Conservation (phyloP, 2,888 invertebrate genomes). For the Geophilus truncorum region DNA sequence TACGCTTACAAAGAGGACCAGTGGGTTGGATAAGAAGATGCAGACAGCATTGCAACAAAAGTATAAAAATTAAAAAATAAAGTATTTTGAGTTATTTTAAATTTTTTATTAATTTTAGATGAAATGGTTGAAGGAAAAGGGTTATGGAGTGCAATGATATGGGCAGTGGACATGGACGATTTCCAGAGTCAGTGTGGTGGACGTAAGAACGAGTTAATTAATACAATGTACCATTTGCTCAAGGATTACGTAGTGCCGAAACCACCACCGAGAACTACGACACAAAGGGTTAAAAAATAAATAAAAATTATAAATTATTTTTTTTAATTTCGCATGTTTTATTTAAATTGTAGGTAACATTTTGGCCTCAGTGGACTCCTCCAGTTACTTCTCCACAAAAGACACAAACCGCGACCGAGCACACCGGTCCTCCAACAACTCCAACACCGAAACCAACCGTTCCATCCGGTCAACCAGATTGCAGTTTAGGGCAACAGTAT, state of each 20-base stretch:
- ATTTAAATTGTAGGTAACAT: slow-evolving; percentile 61
- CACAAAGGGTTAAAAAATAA: slow-evolving; percentile 31
- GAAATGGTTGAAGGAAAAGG: slow-evolving; percentile 77
- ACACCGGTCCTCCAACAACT: not conserved
- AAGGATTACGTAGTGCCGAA: slow-evolving; percentile 61
- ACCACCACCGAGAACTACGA: slow-evolving; percentile 50
- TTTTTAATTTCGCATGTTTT: not conserved
- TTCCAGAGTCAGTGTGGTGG: slow-evolving; percentile 76
- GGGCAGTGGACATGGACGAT: slow-evolving; percentile 92
- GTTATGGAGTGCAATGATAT: slow-evolving; percentile 81
- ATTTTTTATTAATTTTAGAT: slow-evolving; percentile 51
- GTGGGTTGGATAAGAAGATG: slow-evolving; percentile 87
- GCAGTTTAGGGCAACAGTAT: slow-evolving; percentile 37
- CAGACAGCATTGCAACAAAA: slow-evolving; percentile 73
- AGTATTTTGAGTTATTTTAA: not conserved
- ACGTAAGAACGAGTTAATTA: slow-evolving; percentile 66
- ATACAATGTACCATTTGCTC: slow-evolving; percentile 68
- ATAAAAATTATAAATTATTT: too few species aligned
- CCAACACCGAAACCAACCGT: slow-evolving; percentile 30
- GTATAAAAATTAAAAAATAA: slow-evolving; percentile 33
- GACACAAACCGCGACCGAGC: not conserved
- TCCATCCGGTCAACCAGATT: slow-evolving; percentile 29
- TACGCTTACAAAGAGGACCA: slow-evolving; percentile 76
- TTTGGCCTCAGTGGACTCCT: slow-evolving; percentile 70
- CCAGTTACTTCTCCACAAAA: slow-evolving; percentile 38